phyloP scores from a whole-genome alignment of 2,888 invertebrate species.

The Parascotia fuliginaria region DNA sequence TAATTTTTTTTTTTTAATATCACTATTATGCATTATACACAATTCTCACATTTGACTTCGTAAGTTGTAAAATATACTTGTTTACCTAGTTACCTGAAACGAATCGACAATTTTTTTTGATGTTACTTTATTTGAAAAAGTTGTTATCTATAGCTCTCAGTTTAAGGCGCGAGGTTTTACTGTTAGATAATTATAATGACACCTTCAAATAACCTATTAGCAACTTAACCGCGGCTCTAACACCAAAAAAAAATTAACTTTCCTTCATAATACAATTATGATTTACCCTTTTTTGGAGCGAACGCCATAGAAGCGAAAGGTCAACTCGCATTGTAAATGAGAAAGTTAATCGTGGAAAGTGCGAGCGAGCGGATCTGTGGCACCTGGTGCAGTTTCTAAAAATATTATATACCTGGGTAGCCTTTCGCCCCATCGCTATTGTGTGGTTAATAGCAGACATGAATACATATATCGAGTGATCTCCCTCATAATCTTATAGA shows the following conservation, averaged over 20 bases:
- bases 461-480: no score
- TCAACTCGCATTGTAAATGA: conserved; percentile 80
- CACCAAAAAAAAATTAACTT: conserved; percentile 30
- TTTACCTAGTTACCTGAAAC: no score
- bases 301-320: conserved; percentile 78
- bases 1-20: conserved; percentile 31
- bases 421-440: conserved; percentile 44
- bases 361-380: conserved; percentile 71
- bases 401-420: conserved; percentile 45
- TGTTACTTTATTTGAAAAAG: no score
- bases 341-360: conserved; percentile 85
- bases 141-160: neutral
- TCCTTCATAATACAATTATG: conserved; percentile 37
- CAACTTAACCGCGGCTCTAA: neutral
- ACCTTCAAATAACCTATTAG: conserved; percentile 9
- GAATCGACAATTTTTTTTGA: no score
- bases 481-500: neutral
- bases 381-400: conserved; percentile 71
- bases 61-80: conserved; percentile 2
- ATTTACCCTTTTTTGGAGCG: conserved; percentile 69
- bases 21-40: conserved; percentile 15
- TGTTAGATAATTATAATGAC: neutral
- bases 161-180: neutral
- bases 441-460: neutral
- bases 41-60: conserved; percentile 9